A percentile compares a stretch with the other conserved stretches of the same genome.
Evolutionary conservation across 2,888 invertebrate genomes (phyloP).

Genomic region (Aspidiotus destructor): DNA sequence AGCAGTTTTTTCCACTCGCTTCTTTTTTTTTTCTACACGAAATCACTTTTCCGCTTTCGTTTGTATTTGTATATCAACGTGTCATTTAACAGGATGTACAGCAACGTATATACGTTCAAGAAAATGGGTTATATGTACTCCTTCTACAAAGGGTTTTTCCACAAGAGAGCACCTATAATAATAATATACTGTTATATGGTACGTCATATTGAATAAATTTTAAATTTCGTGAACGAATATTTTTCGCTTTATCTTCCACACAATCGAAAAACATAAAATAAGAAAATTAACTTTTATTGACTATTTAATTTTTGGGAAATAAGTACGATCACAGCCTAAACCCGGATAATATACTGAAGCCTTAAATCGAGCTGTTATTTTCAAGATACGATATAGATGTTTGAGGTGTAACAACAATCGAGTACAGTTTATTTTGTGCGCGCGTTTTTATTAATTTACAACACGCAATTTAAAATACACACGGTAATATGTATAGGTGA

Average conservation of each 20-base stretch:
- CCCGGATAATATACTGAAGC: neutral
- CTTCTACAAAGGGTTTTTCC: too few species aligned
- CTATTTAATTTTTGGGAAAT: neutral
- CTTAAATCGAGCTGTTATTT: conserved; percentile 15
- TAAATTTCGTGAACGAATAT: neutral
- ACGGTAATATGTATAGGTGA: neutral
- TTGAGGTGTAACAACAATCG: conserved; percentile 22
- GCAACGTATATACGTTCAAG: neutral
- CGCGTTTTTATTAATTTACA: conserved; percentile 30
- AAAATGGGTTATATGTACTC: too few species aligned
- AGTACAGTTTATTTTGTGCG: conserved; percentile 20
- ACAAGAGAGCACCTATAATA: too few species aligned
- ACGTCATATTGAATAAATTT: too few species aligned
- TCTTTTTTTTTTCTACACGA: conserved; percentile 14
- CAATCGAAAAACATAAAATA: neutral
- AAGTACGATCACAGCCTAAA: neutral
- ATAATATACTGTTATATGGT: too few species aligned
- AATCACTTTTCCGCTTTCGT: neutral
- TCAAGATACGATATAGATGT: neutral
- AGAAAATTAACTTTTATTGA: conserved; percentile 17
- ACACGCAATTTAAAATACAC: conserved; percentile 21
- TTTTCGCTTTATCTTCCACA: neutral
- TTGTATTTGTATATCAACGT: conserved; percentile 28
- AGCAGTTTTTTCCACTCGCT: conserved; percentile 21
- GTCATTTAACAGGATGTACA: conserved; percentile 24